Percentiles rank a stretch among this genome's conserved stretches.
Conservation (phyloP, 2,797 vertebrate genomes). For the Fratercula arctica region DNA sequence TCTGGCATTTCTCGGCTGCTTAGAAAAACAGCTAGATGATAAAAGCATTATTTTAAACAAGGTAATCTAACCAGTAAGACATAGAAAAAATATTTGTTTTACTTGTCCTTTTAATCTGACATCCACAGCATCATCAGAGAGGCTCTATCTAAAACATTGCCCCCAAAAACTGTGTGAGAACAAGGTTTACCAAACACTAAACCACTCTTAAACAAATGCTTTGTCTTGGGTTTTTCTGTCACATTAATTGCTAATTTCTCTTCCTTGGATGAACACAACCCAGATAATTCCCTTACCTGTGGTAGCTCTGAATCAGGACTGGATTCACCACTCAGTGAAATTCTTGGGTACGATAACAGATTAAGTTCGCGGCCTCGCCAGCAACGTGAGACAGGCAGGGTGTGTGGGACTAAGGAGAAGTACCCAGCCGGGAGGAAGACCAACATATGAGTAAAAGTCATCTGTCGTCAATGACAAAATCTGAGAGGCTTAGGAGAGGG, state of each 20-base stretch:
- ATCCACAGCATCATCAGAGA: slow-evolving; percentile 14
- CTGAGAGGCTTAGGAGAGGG: background rate
- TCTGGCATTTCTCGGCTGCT: slow-evolving; percentile 37
- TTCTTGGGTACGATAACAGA: background rate
- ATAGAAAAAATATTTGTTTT: slow-evolving; percentile 54
- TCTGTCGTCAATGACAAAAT: background rate
- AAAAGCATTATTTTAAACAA: slow-evolving; percentile 46
- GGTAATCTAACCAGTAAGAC: slow-evolving; percentile 29
- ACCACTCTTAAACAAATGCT: background rate
- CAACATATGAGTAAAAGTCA: background rate
- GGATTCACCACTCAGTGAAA: background rate
- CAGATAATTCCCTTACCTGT: background rate
- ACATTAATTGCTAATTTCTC: background rate
- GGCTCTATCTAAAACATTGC: background rate
- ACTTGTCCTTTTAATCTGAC: slow-evolving; percentile 4
- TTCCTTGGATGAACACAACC: background rate
- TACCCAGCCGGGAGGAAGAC: background rate
- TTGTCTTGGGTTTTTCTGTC: background rate
- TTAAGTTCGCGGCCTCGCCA: background rate
- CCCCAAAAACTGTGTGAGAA: background rate
- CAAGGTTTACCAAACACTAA: background rate
- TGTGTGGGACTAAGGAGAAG: background rate
- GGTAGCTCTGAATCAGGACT: background rate
- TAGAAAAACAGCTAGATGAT: slow-evolving; percentile 36
- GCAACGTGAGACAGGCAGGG: fast-evolving